Evolutionary conservation across 2,797 vertebrate genomes (phyloP).

Genomic region (Adrianichthys oophorus): DNA sequence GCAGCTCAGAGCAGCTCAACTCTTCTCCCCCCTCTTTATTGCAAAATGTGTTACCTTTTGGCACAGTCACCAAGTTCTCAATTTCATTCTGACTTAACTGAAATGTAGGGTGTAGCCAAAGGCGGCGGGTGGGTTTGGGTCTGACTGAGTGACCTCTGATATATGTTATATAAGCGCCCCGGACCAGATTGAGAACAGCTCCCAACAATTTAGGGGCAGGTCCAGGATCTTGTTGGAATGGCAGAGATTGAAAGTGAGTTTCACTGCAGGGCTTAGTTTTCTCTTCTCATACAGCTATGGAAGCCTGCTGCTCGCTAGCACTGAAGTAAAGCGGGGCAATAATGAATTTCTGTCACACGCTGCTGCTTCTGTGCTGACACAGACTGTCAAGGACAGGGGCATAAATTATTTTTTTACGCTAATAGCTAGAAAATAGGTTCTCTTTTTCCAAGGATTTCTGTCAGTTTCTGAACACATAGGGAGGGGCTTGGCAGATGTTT

Average conservation of each 20-base stretch:
- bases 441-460: not conserved
- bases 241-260: slow-evolving; percentile 7
- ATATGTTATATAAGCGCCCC: slow-evolving; percentile 54
- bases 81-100: slow-evolving; percentile 17
- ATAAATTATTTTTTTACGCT: slow-evolving; percentile 4
- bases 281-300: slow-evolving; percentile 26
- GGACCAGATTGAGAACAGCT: slow-evolving; percentile 41
- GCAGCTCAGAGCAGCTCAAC: slow-evolving; percentile 2
- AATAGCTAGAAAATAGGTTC: slow-evolving; percentile 6
- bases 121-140: too few relatives aligned
- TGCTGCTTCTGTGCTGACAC: slow-evolving; percentile 31
- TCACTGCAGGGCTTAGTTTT: slow-evolving; percentile 14
- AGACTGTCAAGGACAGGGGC: slow-evolving; percentile 21
- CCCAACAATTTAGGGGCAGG: slow-evolving; percentile 32
- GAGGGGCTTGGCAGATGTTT: not conserved
- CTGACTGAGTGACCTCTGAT: slow-evolving; percentile 45
- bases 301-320: slow-evolving; percentile 17
- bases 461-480: slow-evolving; percentile 1
- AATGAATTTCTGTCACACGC: slow-evolving; percentile 42
- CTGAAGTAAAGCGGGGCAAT: slow-evolving; percentile 39
- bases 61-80: slow-evolving; percentile 20
- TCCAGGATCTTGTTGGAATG: slow-evolving; percentile 1
- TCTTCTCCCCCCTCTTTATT: slow-evolving; percentile 1
- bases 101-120: slow-evolving; percentile 44
- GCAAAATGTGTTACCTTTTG: slow-evolving; percentile 41